phyloP scores from a whole-genome alignment of 1,140 invertebrate species.

The Drosophila fuyamai region DNA sequence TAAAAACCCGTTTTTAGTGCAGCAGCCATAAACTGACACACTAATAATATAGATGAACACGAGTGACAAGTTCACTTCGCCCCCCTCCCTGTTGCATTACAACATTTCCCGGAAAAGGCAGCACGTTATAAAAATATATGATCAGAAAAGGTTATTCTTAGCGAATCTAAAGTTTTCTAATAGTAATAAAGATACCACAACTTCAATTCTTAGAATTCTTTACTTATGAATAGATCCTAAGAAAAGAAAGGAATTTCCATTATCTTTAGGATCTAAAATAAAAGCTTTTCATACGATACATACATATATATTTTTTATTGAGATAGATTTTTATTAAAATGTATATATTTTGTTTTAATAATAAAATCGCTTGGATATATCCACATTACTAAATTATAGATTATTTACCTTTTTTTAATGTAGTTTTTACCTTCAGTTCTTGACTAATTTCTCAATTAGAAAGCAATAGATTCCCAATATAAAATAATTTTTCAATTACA shows the following conservation, averaged over 20 bases:
- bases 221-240: not conserved
- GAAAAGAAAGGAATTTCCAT: too few species aligned
- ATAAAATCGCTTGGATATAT: too few species aligned
- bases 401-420: too few species aligned
- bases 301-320: too few species aligned
- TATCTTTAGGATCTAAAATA: too few species aligned
- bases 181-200: not conserved
- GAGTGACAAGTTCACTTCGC: slow-evolving; percentile 6
- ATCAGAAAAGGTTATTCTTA: not conserved
- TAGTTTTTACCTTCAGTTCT: not conserved
- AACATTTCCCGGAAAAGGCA: slow-evolving; percentile 20
- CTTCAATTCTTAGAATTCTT: not conserved
- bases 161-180: not conserved
- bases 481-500: not conserved
- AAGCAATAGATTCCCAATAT: too few species aligned
- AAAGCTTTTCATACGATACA: too few species aligned
- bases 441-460: not conserved
- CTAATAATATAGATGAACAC: not conserved
- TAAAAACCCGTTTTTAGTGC: slow-evolving; percentile 30
- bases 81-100: slow-evolving; percentile 2
- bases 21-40: slow-evolving; percentile 19
- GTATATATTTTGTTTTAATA: too few species aligned
- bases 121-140: not conserved
- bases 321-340: too few species aligned
- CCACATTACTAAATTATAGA: too few species aligned